Base-by-base conservation (phyloP, 2,113 vertebrate species). In the Petroica traversi region DNA sequence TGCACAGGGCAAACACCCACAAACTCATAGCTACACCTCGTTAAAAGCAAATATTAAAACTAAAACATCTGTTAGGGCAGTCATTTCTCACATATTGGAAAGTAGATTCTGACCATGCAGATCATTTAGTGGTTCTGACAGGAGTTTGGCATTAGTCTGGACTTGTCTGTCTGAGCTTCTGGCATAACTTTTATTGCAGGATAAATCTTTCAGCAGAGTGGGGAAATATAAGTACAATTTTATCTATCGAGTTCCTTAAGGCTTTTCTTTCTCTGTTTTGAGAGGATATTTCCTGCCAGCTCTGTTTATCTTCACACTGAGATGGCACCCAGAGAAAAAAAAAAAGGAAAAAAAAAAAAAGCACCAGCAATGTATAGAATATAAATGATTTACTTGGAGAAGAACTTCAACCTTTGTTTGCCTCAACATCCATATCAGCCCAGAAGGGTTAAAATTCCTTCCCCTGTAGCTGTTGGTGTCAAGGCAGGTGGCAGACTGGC, bases 151-250 rank as follows among this genome's bases (percentile, higher is more conserved):
- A 57, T 63, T 71, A 51, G 43, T 69, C 58, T 61, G 36, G 74
- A 49, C 57, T 61, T 78, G 46, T 55, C 48, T 87, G 7, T 68
- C 85, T 72, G 61, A 88, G 46, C n/a, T 94, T 15, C 61, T 78
- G 48, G 48, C 52, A 49, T 52, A 78, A n/a, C 26, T 79, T 82
- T 79, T 59, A 82, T 79, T 93, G n/a, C 49, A 58, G 62, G 62
- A 36, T 85, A 93, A 93, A 92, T 26, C 43, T 84, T 64, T 77
- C 33, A 89, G 14, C 14, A 78, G 40, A 92, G 17, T 59, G 29
- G 55, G 55, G 57, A 74, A 91, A 93, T 94, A 74, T 28, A 97
- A 67, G 61, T 63, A 83, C 34, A 91, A 12, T 84, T 95, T 95
- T 91, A 92, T 80, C 80, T 71, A 63, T 71, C 18, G 49, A 14